A percentile compares a stretch with the other conserved stretches of the same genome.
These are phyloP conservation scores for Lamellibrachia columna DNA, from an alignment of 2,888 invertebrate genomes.

Conservation along the genomic window DNA sequence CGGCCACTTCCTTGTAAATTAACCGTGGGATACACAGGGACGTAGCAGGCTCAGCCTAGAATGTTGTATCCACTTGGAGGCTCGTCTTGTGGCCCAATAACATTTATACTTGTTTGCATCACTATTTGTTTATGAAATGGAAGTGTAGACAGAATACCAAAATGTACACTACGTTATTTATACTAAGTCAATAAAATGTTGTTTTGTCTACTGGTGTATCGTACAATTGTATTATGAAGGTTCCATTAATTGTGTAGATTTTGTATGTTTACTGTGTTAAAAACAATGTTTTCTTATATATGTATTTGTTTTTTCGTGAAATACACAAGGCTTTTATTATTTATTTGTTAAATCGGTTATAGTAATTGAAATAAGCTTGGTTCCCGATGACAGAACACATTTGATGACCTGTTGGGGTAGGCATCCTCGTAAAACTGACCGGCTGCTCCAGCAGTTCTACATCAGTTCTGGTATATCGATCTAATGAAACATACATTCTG, in stretches of 20 bases:
- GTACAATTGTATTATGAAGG: neutral
- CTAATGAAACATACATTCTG: no score
- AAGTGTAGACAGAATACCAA: neutral
- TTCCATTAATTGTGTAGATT: neutral
- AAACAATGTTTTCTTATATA: neutral
- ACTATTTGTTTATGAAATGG: constrained; percentile 7
- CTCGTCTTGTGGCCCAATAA: constrained; percentile 16
- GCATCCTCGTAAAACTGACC: no score
- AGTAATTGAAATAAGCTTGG: neutral
- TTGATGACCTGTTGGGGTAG: neutral
- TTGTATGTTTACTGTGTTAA: constrained; percentile 3
- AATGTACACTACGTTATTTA: constrained; percentile 12
- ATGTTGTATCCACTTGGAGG: neutral
- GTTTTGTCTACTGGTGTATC: neutral
- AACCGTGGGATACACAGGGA: neutral
- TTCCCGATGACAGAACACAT: neutral
- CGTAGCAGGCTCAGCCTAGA: neutral
- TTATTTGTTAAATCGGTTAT: neutral
- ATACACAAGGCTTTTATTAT: constrained; percentile 1
- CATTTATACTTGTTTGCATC: constrained; percentile 11
- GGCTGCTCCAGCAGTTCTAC: no score
- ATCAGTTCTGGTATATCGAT: no score
- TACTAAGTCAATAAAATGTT: constrained; percentile 16
- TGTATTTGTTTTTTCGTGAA: neutral
- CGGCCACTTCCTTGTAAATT: neutral